Base-by-base conservation (phyloP, 2,113 vertebrate species). In the Macaca fascicularis region DNA sequence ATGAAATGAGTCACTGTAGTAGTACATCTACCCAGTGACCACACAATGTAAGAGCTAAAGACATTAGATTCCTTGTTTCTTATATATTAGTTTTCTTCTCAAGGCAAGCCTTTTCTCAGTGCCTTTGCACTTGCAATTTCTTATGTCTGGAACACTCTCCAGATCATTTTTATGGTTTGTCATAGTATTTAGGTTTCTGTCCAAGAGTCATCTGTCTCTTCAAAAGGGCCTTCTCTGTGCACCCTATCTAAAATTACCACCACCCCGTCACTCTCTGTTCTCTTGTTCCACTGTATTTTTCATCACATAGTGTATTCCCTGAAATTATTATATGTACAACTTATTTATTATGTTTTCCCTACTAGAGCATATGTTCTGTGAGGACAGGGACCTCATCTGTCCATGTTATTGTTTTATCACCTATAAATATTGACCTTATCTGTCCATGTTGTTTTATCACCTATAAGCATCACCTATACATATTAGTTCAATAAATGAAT, bases 281-380 rank as follows among this genome's bases (percentile, higher is more conserved):
- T 96, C 45, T 95, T 88, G 89, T 17, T 59, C 27, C 1, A 10
- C 57, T 96, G 4, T 90, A 72, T 50, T 93, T 97, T 92, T 80
- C 55, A 80, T 79, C 48, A 35, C 19, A 32, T 67, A 75, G 57
- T 38, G 17, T 89, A 14, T 45, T n/a, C n/a, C 45, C 8, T 45
- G 52, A 86, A 95, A 35, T 92, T 74, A 69, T 48, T 64, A 78
- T 79, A 74, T 40, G 38, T 67, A 8, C 69, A 72, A 50, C 27
- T 75, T 81, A 74, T 30, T 67, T 52, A 79, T 48, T 97, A 13
- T 81, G 55, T 83, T 87, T 90, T 32, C 25, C 9, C 23, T 70
- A 35, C 32, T 61, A 48, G 72, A 72, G 57, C 14, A 55, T 92
- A 59, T 30, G 14, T 32, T 59, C 6, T 89, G n/a, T 59, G 75